phyloP scores from a whole-genome alignment of 2,113 vertebrate genomes.

The Pedetes capensis region DNA sequence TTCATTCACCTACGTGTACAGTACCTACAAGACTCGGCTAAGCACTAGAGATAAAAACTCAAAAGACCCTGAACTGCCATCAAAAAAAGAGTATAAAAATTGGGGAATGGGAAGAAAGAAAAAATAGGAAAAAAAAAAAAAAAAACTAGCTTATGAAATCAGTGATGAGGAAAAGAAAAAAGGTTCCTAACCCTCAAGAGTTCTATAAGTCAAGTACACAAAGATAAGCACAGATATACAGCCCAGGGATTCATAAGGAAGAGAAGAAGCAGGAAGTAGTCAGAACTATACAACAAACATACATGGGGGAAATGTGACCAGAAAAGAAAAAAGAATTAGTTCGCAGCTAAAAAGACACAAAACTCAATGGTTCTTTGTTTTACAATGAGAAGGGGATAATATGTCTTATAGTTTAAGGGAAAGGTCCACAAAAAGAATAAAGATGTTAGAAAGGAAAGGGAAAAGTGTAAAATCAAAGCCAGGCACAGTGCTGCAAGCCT shows the following conservation, averaged over 20 bases:
- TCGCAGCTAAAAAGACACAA: slow-evolving; percentile 9
- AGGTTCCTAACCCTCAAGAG: not conserved
- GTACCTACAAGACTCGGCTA: not conserved
- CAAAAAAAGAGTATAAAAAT: not conserved
- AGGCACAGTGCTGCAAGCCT: too few relatives aligned
- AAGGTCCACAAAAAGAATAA: not conserved
- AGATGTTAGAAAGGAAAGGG: not conserved
- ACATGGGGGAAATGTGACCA: not conserved
- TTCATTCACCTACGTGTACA: not conserved
- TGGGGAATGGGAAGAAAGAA: not conserved
- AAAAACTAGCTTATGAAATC: not conserved
- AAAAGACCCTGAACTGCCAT: not conserved
- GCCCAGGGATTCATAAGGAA: not conserved
- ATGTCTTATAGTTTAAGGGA: not conserved
- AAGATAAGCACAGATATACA: not conserved
- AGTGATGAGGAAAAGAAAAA: not conserved
- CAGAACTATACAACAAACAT: not conserved
- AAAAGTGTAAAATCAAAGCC: not conserved
- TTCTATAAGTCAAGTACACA: not conserved
- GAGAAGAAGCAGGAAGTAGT: not conserved
- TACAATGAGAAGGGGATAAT: not conserved
- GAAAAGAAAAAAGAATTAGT: not conserved
- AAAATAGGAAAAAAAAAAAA: not conserved
- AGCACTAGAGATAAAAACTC: not conserved
- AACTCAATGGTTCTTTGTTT: slow-evolving; percentile 11